Percentiles rank a stretch among this genome's conserved stretches.
Evolutionary conservation across 2,113 vertebrate species (phyloP).

Genomic region (Megaceryle torquata): DNA sequence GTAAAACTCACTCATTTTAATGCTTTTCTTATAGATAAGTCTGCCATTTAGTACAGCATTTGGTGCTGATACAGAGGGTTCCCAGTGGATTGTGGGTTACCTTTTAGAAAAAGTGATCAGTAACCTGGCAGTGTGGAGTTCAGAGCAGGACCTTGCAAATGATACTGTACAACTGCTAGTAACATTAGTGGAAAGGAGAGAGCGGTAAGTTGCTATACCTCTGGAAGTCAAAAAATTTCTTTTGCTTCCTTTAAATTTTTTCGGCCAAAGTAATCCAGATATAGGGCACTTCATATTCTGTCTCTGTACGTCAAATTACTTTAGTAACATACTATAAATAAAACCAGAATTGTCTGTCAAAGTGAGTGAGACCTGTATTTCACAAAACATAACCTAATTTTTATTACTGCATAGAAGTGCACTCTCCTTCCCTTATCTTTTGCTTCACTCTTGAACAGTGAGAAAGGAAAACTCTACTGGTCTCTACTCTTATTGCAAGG

Average conservation of each 20-base stretch:
- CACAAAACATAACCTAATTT: neutral
- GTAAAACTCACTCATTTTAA: conserved; percentile 58
- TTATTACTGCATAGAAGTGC: neutral
- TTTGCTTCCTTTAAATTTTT: conserved; percentile 65
- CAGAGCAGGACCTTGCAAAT: conserved; percentile 92
- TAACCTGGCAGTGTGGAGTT: conserved; percentile 97
- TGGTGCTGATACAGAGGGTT: conserved; percentile 95
- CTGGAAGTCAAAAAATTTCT: conserved; percentile 55
- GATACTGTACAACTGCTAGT: conserved; percentile 98
- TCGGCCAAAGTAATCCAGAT: conserved; percentile 40
- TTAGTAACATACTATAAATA: neutral
- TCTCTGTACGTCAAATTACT: conserved; percentile 34
- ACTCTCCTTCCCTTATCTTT: conserved; percentile 12
- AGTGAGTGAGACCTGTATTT: conserved; percentile 35
- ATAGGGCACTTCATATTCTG: conserved; percentile 6
- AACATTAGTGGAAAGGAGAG: conserved; percentile 94
- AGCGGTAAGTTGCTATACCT: conserved; percentile 81
- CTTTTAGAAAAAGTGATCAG: conserved; percentile 98
- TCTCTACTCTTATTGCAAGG: conserved; percentile 12
- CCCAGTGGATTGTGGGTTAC: conserved; percentile 98
- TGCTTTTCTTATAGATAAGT: conserved; percentile 85
- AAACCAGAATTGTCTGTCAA: neutral
- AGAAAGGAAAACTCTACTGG: neutral
- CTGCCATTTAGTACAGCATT: conserved; percentile 93
- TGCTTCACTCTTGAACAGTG: neutral